phyloP scores from a whole-genome alignment of 1,140 invertebrate species.

The Musca vetustissima region DNA sequence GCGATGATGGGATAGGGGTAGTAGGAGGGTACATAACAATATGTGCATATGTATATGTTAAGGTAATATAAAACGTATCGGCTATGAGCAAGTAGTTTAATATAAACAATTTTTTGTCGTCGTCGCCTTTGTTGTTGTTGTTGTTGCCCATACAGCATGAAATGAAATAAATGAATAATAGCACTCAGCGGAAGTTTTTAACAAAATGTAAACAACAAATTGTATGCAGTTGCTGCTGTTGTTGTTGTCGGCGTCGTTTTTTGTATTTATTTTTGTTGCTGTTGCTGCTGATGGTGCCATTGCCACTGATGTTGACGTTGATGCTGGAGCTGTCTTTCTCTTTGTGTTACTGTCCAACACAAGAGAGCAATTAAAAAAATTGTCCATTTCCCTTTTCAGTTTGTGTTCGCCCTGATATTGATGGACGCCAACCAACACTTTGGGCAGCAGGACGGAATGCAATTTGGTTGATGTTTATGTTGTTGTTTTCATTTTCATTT shows the following conservation, averaged over 20 bases:
- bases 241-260: too few species aligned
- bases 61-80: too few species aligned
- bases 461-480: not conserved
- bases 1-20: too few species aligned
- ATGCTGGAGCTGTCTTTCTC: slow-evolving; percentile 29
- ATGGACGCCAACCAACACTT: not conserved
- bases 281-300: slow-evolving; percentile 14
- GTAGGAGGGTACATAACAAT: too few species aligned
- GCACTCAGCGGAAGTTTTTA: slow-evolving; percentile 13
- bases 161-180: too few species aligned
- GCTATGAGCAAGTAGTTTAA: too few species aligned
- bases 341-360: not conserved
- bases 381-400: too few species aligned
- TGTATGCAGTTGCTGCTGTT: slow-evolving; percentile 4
- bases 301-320: slow-evolving; percentile 27
- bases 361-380: slow-evolving; percentile 18
- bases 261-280: too few species aligned
- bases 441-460: not conserved
- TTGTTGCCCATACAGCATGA: too few species aligned
- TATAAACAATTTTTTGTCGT: too few species aligned
- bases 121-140: too few species aligned
- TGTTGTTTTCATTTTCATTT: not conserved
- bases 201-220: slow-evolving; percentile 10
- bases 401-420: not conserved
- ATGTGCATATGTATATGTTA: too few species aligned